Base-by-base conservation (phyloP, 1,140 invertebrate genomes). In the Hydropsyche tenuis region DNA sequence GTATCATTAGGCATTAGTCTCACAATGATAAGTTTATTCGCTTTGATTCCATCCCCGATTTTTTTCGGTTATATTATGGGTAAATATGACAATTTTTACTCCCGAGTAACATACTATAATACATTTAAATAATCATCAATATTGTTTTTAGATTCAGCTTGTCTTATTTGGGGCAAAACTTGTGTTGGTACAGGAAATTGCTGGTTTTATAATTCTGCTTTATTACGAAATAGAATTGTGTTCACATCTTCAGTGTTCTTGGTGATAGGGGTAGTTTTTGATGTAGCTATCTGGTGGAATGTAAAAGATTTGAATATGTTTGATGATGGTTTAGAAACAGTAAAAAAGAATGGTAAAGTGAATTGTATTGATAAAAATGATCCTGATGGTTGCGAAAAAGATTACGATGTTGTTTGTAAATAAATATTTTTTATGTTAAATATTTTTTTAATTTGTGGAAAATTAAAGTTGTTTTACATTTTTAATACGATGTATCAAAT, bases 101-200 rank as follows among this genome's bases (percentile, higher is more conserved):
- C n/a, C 14, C 27, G 12, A 63, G n/a, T n/a, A 45, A 22, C 3
- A 63, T 11, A 60, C n/a, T n/a, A 5, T 65, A 43, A 2, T 42
- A 25, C 60, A 11, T 37, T 9, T 22, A 4, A 51, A n/a, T 25
- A 46, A n/a, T n/a, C 2, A 71, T 56, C 64, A 27, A 20, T 63
- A 79, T 77, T n/a, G n/a, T 75, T 83, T 82, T n/a, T 78, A 90
- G 89, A 90, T 83, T 86, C 86, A 46, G 87, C 89, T n/a, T 92
- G 91, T 77, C 78, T 91, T 1, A 88, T 92, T 14, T 92, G 91
- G 91, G 91, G 91, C 12, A 91, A 90, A 79, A 92, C 91, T 11
- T 92, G 91, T 78, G 84, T 87, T 4, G 89, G 88, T 63, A 91
- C 86, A 45, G 91, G 91, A 69, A 92, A 92, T 79, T 92, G 91